Evolutionary conservation across 1,140 invertebrate species (phyloP), one percentile per base, ranked within the genome.

Genomic region (Tigriopus japonicus): DNA sequence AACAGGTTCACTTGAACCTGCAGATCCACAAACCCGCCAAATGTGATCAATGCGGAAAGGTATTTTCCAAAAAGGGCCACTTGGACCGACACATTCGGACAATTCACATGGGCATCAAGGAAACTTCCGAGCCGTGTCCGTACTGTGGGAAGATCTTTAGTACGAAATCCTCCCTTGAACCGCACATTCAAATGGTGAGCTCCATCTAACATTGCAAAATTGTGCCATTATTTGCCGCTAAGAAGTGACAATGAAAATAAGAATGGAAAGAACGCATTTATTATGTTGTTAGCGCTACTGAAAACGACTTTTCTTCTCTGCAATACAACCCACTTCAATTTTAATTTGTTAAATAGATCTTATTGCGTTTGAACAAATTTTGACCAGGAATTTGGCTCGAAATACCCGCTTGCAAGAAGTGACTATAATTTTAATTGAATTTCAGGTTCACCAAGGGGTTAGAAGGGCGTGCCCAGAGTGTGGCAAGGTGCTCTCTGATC

Each of bases 71-170:
- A 42, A 61, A 61, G 35, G 59, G 59, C 23, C 59, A 61, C 40
- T 41, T 61, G 19, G 59, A 61, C 52, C 45, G 59, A 2, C 59
- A 61, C 45, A 53, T 61, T 14, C 43, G 45, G 13, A 61, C 45
- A 3, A 61, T 61, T 28, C 59, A 61, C 15, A 61, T 56, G 43
- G 59, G 59, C 14, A 61, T 61, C 10, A 61, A 61, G 51, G 59
- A 61, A 13, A 24, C 15, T 3, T 56, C 43, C 9, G 42, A 61
- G 43, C 59, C 59, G 3, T 61, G 59, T 54, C 59, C 59, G 7
- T 53, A 51, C 35, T 61, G 59, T 19, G 59, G 59, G 1, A 61
- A 61, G 23, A 51, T 61, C 6, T 61, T 61, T 41, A 61, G 17
- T 15, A 61, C 59, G 1, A 61, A 51, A 40, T 61, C 59, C 28